These are phyloP conservation scores for Novumbra hubbsi DNA, from an alignment of 2,797 vertebrate species.

Conservation along the genomic window DNA sequence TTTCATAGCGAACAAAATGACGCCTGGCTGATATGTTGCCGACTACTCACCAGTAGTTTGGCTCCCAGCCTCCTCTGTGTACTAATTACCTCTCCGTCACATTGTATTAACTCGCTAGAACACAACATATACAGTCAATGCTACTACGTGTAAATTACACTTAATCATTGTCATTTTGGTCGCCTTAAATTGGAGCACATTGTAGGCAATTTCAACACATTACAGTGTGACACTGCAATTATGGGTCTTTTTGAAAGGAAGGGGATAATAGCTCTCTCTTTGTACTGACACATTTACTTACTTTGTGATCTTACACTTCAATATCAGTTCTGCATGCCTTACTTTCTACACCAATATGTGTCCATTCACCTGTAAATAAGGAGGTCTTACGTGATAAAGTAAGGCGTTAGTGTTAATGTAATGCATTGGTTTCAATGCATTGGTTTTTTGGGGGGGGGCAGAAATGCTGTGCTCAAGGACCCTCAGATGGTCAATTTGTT, in stretches of 20 bases:
- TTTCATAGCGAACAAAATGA: slow-evolving; percentile 5
- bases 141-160: slow-evolving; percentile 66
- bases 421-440: neutral
- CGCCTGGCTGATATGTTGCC: neutral
- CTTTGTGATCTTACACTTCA: slow-evolving; percentile 49
- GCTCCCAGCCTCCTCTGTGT: neutral
- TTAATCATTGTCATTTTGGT: slow-evolving; percentile 66
- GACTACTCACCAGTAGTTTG: slow-evolving; percentile 1
- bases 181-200: slow-evolving; percentile 63
- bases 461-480: neutral
- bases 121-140: slow-evolving; percentile 41
- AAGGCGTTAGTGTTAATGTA: neutral
- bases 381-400: neutral
- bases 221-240: slow-evolving; percentile 58
- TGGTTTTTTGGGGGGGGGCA: too few species aligned
- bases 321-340: slow-evolving; percentile 4
- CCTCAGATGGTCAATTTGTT: neutral
- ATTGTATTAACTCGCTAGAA: slow-evolving; percentile 34
- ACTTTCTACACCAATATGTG: slow-evolving; percentile 1
- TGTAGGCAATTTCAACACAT: slow-evolving; percentile 64
- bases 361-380: slow-evolving; percentile 1
- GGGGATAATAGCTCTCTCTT: slow-evolving; percentile 48
- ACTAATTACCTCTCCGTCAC: slow-evolving; percentile 1
- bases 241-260: slow-evolving; percentile 63
- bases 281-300: slow-evolving; percentile 43